phyloP scores from a whole-genome alignment of 2,797 vertebrate genomes.

The Spheniscus humboldti region DNA sequence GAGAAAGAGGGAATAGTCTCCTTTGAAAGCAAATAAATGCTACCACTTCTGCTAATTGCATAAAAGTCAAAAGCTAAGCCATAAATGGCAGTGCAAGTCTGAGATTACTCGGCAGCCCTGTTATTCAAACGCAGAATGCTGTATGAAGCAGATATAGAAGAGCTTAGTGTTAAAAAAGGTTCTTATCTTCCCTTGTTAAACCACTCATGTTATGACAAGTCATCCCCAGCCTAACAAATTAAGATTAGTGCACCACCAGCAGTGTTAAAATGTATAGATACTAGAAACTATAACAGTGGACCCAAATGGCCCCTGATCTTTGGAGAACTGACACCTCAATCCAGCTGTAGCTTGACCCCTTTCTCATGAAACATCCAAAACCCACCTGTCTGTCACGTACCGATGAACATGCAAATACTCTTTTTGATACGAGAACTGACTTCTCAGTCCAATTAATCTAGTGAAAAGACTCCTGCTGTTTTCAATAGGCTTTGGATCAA shows the following conservation, averaged over 20 bases:
- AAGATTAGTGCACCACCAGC: not conserved
- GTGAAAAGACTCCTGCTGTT: not conserved
- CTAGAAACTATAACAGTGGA: not conserved
- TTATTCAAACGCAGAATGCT: slow-evolving; percentile 26
- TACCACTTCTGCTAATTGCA: slow-evolving; percentile 24
- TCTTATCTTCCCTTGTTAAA: slow-evolving; percentile 31
- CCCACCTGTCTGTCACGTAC: not conserved
- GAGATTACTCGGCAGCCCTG: not conserved
- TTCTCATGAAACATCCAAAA: not conserved
- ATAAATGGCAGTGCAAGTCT: not conserved
- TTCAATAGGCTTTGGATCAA: not conserved
- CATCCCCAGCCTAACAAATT: not conserved
- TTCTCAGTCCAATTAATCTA: not conserved
- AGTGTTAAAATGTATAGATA: not conserved
- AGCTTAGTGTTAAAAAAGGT: slow-evolving; percentile 26
- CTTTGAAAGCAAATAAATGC: slow-evolving; percentile 22
- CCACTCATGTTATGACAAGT: not conserved
- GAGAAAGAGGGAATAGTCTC: not conserved
- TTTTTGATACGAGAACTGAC: not conserved
- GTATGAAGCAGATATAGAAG: slow-evolving; percentile 1
- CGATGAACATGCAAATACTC: not conserved
- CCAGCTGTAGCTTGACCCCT: not conserved
- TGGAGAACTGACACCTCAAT: not conserved
- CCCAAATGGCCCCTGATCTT: not conserved
- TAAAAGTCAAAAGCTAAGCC: slow-evolving; percentile 28